Evolutionary conservation across 2,797 vertebrate species (phyloP).

Genomic region (Sarcophilus harrisii): DNA sequence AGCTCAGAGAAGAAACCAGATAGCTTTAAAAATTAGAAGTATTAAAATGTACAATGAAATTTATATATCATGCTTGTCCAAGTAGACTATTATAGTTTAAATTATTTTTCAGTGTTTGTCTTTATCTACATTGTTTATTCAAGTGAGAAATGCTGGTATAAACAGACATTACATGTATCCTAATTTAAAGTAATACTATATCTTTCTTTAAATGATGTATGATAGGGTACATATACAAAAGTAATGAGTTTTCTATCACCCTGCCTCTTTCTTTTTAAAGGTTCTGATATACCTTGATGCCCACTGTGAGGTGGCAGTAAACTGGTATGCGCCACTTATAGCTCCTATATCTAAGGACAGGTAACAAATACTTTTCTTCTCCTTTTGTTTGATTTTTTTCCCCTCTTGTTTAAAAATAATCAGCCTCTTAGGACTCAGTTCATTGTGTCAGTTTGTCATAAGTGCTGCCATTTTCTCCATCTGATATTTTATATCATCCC

Average conservation of each 20-base stretch:
- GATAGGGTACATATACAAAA: neutral
- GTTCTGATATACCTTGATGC: slow-evolving; percentile 98
- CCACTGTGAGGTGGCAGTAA: slow-evolving; percentile 97
- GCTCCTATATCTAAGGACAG: slow-evolving; percentile 98
- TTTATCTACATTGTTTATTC: neutral
- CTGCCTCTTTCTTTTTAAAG: slow-evolving; percentile 85
- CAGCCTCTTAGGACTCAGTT: slow-evolving; percentile 54
- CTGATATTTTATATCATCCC: slow-evolving; percentile 12
- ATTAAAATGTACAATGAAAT: neutral
- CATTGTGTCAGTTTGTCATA: slow-evolving; percentile 8
- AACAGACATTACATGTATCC: slow-evolving; percentile 51
- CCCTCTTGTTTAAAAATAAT: slow-evolving; percentile 69
- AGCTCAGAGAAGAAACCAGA: neutral
- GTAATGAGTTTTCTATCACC: slow-evolving; percentile 68
- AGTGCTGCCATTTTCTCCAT: slow-evolving; percentile 8
- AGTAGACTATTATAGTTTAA: slow-evolving; percentile 17
- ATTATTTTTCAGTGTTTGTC: neutral
- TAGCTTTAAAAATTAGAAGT: neutral
- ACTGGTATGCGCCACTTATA: slow-evolving; percentile 98
- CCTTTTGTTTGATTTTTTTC: slow-evolving; percentile 65
- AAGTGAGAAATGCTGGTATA: slow-evolving; percentile 62
- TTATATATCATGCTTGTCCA: neutral
- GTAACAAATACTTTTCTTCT: slow-evolving; percentile 84
- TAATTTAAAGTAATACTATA: slow-evolving; percentile 51
- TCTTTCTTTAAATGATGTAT: slow-evolving; percentile 57